Conservation (phyloP, 2,888 invertebrate species). For the Sinhomidia bicolor region DNA sequence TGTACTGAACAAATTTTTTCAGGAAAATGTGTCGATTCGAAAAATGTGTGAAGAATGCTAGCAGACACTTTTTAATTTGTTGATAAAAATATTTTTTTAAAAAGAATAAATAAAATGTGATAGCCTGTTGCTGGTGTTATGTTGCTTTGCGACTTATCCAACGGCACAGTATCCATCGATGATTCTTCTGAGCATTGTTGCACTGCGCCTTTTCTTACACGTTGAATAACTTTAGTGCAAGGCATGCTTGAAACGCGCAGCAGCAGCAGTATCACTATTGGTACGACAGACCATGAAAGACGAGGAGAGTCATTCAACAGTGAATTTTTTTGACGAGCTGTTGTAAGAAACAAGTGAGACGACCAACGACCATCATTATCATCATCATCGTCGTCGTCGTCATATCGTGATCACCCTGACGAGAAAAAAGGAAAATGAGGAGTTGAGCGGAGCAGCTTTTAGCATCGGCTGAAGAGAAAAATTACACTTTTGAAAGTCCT, state of each 20-base stretch:
- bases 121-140: background rate
- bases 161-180: too few species aligned
- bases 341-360: background rate
- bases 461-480: background rate
- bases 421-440: background rate
- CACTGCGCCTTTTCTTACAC: too few species aligned
- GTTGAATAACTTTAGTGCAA: too few species aligned
- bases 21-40: too few species aligned
- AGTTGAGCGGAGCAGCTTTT: background rate
- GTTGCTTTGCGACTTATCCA: too few species aligned
- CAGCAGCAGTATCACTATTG: too few species aligned
- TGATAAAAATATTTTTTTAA: too few species aligned
- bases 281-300: background rate
- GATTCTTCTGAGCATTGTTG: too few species aligned
- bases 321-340: background rate
- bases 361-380: background rate
- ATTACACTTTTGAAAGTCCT: background rate
- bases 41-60: too few species aligned
- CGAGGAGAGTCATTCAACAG: background rate
- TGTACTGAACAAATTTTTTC: too few species aligned
- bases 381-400: constrained; percentile 1
- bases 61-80: too few species aligned
- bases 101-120: background rate
- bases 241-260: too few species aligned
- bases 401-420: constrained; percentile 8